Base-by-base conservation (phyloP, 2,113 vertebrate species). In the Hippopotamus amphibius region DNA sequence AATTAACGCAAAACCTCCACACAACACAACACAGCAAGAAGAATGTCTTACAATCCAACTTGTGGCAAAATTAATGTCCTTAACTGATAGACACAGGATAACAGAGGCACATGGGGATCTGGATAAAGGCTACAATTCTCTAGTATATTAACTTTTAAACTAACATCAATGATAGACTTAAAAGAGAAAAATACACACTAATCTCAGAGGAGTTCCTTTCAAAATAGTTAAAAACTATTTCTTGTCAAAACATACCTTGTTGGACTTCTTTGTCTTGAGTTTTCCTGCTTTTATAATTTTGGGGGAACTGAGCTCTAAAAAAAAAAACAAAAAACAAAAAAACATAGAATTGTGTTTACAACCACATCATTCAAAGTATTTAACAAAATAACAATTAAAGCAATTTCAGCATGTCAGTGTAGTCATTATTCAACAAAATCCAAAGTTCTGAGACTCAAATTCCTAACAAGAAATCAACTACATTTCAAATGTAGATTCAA, bases 211-310 rank as follows among this genome's bases (percentile, higher is more conserved):
- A 79, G 43, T 69, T 46, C 15, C 82, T 76, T 91, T 80, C 33
- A 95, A 79, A 92, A 72, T 6, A 94, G 37, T 92, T 76, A 79
- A 95, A 53, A 94, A 57, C 69, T 69, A 24, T 79, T 96, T 96
- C 61, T 37, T 28, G 0, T 50, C 43, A 97, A 97, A 48, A 98
- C 98, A 98, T 98, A 99, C 99, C 99, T 99, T 99, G 98, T 98
- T 99, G 93, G 98, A 96, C 98, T 99, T 99, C 98, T 99, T 99
- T 95, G 98, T 96, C 96, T 98, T 98, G 65, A 99, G 98, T 98
- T 99, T 99, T 66, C 94, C 99, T 33, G 99, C 99, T 94, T 99
- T 99, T 97, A 99, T 98, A 72, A 99, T 98, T 98, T 99, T 99
- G 81, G 99, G 98, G 85, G 99, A 98, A 97, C 98, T 99, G 48